phyloP scores from a whole-genome alignment of 1,140 invertebrate genomes.

The Scaptomyza montana region DNA sequence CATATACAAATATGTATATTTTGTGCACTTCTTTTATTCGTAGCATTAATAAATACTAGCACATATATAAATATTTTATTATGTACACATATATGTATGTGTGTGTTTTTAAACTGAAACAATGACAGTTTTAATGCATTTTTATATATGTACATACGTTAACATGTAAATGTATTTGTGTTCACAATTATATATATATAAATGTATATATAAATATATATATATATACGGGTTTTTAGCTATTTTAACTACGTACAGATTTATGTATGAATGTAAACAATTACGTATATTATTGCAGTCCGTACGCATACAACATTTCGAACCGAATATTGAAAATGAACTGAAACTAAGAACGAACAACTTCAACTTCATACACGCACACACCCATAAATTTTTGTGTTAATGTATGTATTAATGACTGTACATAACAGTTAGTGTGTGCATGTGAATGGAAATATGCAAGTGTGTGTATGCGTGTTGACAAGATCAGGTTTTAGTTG shows the following conservation, averaged over 20 bases:
- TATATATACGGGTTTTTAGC: not conserved
- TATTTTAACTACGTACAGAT: slow-evolving; percentile 1
- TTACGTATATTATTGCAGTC: slow-evolving; percentile 32
- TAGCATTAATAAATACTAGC: slow-evolving; percentile 16
- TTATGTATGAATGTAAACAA: slow-evolving; percentile 12
- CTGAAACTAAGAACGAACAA: slow-evolving; percentile 46
- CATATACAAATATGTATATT: not conserved
- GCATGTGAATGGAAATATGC: slow-evolving; percentile 16
- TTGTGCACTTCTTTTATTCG: not conserved
- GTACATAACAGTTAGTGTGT: slow-evolving; percentile 27
- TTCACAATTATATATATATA: slow-evolving; percentile 1
- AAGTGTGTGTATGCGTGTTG: slow-evolving; percentile 24
- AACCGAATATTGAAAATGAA: slow-evolving; percentile 51
- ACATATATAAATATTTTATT: not conserved
- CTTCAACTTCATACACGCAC: slow-evolving; percentile 37
- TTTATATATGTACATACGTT: not conserved
- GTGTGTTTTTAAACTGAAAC: slow-evolving; percentile 18
- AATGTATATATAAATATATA: not conserved
- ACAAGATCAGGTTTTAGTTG: slow-evolving; percentile 47
- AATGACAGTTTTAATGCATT: slow-evolving; percentile 6
- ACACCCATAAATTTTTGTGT: not conserved
- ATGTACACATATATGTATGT: slow-evolving; percentile 13
- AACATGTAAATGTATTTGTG: not conserved
- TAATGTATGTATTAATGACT: slow-evolving; percentile 25
- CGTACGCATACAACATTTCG: slow-evolving; percentile 38